These are phyloP conservation scores for Perizoma flavofasciatum DNA, from an alignment of 2,888 invertebrate genomes.

Conservation along the genomic window DNA sequence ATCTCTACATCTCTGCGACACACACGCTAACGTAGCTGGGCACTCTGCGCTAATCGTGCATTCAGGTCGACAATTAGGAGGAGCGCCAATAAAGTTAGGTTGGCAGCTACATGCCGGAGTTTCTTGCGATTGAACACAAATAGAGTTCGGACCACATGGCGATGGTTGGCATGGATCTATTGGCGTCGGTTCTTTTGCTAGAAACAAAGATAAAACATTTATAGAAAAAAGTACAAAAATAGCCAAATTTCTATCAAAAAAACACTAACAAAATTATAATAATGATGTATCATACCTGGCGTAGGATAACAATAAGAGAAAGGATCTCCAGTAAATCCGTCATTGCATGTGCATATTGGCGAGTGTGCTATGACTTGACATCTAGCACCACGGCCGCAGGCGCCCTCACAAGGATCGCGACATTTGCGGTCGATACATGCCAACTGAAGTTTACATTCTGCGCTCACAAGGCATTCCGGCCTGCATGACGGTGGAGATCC, in stretches of 20 bases:
- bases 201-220: slow-evolving; percentile 32
- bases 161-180: slow-evolving; percentile 86
- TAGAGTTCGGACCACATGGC: slow-evolving; percentile 87
- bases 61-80: slow-evolving; percentile 88
- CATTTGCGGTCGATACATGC: slow-evolving; percentile 89
- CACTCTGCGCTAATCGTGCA: slow-evolving; percentile 89
- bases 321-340: slow-evolving; percentile 88
- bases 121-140: slow-evolving; percentile 85
- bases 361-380: slow-evolving; percentile 90
- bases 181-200: slow-evolving; percentile 53
- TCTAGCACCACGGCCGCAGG: slow-evolving; percentile 88
- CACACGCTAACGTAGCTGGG: slow-evolving; percentile 85
- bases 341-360: slow-evolving; percentile 88
- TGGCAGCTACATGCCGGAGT: slow-evolving; percentile 86
- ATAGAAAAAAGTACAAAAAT: background rate
- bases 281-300: slow-evolving; percentile 72
- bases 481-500: slow-evolving; percentile 90
- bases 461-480: slow-evolving; percentile 89
- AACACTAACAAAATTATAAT: too few relatives aligned
- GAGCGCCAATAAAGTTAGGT: slow-evolving; percentile 85
- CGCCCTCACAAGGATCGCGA: slow-evolving; percentile 89
- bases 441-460: slow-evolving; percentile 87
- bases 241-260: background rate
- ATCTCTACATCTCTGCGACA: slow-evolving; percentile 85
- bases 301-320: slow-evolving; percentile 85